Evolutionary conservation across 2,797 vertebrate genomes (phyloP), one percentile per base, ranked within the genome.

Genomic region (Zenarchopterus dispar): DNA sequence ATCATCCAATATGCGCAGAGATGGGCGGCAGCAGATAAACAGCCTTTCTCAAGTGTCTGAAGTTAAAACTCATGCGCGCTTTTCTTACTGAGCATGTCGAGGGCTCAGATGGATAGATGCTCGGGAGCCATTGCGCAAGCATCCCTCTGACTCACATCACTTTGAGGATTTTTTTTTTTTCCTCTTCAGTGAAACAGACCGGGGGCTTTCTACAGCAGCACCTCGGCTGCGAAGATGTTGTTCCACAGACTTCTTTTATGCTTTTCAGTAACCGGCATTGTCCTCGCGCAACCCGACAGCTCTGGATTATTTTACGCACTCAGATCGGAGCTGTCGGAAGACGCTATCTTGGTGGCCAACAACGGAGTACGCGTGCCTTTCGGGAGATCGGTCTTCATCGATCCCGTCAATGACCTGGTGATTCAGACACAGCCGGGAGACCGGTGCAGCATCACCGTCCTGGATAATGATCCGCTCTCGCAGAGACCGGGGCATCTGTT

Each of bases 371-470:
- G 93, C 19, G 97, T 96, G 62, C 96, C 96, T 56, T 94, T 97
- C 54, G 97, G 97, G 56, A 94, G 96, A 16, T 94, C 95, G 4
- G 92, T 95, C 19, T 96, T 91, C 89, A 87, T 99, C 78, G 96
- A 99, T 63, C 97, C 97, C 3, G 48, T 96, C 43, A 94, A 93
- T 23, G 96, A 99, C 81, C 56, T 99, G 87, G 96, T 98, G 71
- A 88, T 97, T 56, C 96, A 96, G 88, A 96, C 96, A 71, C 95
- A 95, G 76, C 96, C 96, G 0, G 96, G 95, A 10, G 96, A 98
- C 91, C 93, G 90, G 31, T 99, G 97, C 92, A 78, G 90, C 62
- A 85, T 99, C 79, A 95, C 93, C 0, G 96, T 98, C 15, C 88
- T 99, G 75, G 96, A 97, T 33, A 96, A 94, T 23, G 96, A 97